Evolutionary conservation across 2,888 invertebrate species (phyloP).

Genomic region (Pristionchus fissidentatus): DNA sequence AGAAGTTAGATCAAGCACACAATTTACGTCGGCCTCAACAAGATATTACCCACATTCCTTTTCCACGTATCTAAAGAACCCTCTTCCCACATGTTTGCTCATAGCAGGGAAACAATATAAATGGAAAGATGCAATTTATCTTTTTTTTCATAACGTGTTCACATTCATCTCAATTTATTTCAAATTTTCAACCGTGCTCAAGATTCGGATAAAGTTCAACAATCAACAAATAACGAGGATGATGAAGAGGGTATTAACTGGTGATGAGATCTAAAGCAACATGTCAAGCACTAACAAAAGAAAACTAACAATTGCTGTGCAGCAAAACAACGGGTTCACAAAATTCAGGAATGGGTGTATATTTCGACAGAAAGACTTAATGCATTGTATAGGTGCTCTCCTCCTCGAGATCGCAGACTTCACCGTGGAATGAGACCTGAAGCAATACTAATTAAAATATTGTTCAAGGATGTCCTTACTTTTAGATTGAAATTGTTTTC

Average conservation of each 20-base stretch:
- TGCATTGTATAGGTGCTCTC: slow-evolving; percentile 79
- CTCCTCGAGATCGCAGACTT: slow-evolving; percentile 77
- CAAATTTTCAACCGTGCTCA: slow-evolving; percentile 24
- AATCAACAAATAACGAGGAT: slow-evolving; percentile 29
- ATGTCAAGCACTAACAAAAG: slow-evolving; percentile 37
- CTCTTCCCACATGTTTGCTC: too few species aligned
- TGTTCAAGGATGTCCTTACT: too few species aligned
- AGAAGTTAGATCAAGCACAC: too few species aligned
- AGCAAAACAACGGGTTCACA: not conserved
- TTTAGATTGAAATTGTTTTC: too few species aligned
- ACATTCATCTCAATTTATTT: slow-evolving; percentile 31
- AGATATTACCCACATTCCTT: too few species aligned
- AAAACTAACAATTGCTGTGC: slow-evolving; percentile 27
- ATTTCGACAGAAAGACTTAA: slow-evolving; percentile 63
- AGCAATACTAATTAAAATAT: too few species aligned
- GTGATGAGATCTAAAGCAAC: slow-evolving; percentile 28
- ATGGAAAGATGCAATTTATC: slow-evolving; percentile 16
- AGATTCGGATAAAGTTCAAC: slow-evolving; percentile 23
- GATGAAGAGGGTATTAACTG: slow-evolving; percentile 31
- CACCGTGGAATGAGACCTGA: slow-evolving; percentile 83
- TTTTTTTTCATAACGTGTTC: not conserved
- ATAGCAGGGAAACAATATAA: too few species aligned
- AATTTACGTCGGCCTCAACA: too few species aligned
- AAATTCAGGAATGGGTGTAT: slow-evolving; percentile 8
- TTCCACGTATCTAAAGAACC: too few species aligned